These are phyloP conservation scores for Hydra vulgaris DNA, from an alignment of 30 jellyfish, hydroid and myxozoan genomes.

Conservation along the genomic window DNA sequence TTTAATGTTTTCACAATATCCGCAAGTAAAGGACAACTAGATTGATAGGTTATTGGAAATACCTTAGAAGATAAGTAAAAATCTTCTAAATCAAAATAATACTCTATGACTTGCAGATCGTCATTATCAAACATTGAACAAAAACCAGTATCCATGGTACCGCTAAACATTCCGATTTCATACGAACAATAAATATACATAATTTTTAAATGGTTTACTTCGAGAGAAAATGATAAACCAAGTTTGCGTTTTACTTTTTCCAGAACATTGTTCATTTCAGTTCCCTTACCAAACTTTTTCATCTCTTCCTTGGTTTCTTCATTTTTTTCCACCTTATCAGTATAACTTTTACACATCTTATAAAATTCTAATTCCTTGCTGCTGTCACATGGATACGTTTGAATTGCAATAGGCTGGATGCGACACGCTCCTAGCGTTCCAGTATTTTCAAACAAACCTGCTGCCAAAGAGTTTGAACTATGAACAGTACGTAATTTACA, in stretches of 20 bases:
- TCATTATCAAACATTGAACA: conserved; percentile 47
- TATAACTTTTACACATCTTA: conserved; percentile 57
- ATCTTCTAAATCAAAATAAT: conserved; percentile 44
- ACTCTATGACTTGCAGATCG: conserved; percentile 74
- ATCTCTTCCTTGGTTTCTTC: conserved; percentile 32
- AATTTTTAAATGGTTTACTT: conserved; percentile 22
- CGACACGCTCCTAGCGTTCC: conserved; percentile 48
- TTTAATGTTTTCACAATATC: conserved; percentile 38
- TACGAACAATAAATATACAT: conserved; percentile 54
- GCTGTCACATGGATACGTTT: conserved; percentile 48
- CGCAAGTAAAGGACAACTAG: conserved; percentile 74
- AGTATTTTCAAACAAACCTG: conserved; percentile 64
- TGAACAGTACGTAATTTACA: conserved; percentile 53
- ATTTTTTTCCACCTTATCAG: conserved; percentile 40
- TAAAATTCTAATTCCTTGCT: conserved; percentile 47
- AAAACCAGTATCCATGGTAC: conserved; percentile 26
- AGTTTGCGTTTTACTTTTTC: conserved; percentile 38
- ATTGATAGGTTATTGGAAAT: conserved; percentile 49
- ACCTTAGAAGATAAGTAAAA: conserved; percentile 57
- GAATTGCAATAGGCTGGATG: conserved; percentile 52
- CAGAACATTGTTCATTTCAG: conserved; percentile 36
- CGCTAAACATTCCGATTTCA: conserved; percentile 29
- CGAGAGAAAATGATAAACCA: conserved; percentile 1
- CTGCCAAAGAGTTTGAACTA: conserved; percentile 62
- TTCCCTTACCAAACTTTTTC: conserved; percentile 41